Evolutionary conservation across 2,113 vertebrate genomes (phyloP).

Genomic region (Trochalopteron elliotii): DNA sequence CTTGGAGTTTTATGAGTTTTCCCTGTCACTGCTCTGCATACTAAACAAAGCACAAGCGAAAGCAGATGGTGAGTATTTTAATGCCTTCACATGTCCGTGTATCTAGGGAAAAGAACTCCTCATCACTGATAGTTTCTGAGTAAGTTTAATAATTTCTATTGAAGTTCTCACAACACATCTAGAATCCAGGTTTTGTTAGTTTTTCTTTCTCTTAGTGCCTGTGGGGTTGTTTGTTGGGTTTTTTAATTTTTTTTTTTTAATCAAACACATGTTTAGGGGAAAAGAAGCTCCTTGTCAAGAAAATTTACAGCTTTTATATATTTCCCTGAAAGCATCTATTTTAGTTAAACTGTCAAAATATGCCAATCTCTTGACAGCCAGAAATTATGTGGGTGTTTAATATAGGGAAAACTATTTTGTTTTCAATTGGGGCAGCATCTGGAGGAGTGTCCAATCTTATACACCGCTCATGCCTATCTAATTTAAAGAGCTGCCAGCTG

Average conservation of each 20-base stretch:
- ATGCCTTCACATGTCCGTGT: not conserved
- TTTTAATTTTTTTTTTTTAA: not conserved
- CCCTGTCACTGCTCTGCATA: not conserved
- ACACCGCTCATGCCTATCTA: not conserved
- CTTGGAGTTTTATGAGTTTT: not conserved
- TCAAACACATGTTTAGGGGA: not conserved
- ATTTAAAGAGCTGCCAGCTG: conserved; percentile 10
- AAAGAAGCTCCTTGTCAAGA: not conserved
- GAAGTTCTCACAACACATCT: not conserved
- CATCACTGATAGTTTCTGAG: not conserved
- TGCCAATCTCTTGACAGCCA: conserved; percentile 7
- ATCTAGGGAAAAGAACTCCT: not conserved
- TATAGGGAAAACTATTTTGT: not conserved
- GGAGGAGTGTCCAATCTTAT: not conserved
- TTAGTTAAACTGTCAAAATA: conserved; percentile 54
- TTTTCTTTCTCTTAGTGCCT: not conserved
- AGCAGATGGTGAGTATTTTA: conserved; percentile 24
- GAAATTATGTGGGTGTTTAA: conserved; percentile 4
- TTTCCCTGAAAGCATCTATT: not conserved
- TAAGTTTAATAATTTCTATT: not conserved
- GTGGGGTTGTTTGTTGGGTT: not conserved
- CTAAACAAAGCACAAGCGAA: not conserved
- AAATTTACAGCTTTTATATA: conserved; percentile 10
- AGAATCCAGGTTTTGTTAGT: not conserved
- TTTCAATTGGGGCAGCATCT: conserved; percentile 21